These are phyloP conservation scores for Graptemys geographica DNA, from an alignment of 2,797 vertebrate species.

Conservation along the genomic window DNA sequence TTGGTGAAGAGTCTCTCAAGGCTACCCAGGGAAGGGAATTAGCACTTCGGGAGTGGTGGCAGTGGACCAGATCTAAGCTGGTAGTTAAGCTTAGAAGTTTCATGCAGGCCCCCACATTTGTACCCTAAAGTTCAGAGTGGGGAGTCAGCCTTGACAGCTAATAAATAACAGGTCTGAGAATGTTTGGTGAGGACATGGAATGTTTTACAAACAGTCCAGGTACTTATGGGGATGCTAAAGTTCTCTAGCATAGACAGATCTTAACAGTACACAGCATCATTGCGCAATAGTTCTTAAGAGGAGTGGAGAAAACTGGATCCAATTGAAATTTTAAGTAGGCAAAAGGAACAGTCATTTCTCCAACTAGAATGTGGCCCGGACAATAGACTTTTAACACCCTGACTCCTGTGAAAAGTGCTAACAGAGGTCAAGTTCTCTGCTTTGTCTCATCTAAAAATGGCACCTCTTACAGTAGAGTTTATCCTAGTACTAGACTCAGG, in stretches of 20 bases:
- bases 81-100: no score
- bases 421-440: background rate
- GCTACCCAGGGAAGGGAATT: no score
- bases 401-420: background rate
- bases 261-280: background rate
- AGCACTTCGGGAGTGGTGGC: no score
- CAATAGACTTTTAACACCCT: background rate
- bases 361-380: background rate
- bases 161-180: background rate
- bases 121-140: no score
- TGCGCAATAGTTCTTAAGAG: conserved; percentile 3
- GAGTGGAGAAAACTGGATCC: background rate
- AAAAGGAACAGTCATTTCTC: background rate
- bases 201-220: background rate
- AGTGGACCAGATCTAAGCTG: no score
- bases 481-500: background rate
- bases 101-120: no score
- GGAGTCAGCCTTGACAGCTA: background rate
- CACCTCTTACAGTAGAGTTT: background rate
- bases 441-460: background rate
- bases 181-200: background rate
- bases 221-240: background rate
- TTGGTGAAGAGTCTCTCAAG: no score
- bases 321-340: background rate
- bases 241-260: background rate